Conservation (phyloP, 2,888 invertebrate species). For the Agrochola lota region DNA sequence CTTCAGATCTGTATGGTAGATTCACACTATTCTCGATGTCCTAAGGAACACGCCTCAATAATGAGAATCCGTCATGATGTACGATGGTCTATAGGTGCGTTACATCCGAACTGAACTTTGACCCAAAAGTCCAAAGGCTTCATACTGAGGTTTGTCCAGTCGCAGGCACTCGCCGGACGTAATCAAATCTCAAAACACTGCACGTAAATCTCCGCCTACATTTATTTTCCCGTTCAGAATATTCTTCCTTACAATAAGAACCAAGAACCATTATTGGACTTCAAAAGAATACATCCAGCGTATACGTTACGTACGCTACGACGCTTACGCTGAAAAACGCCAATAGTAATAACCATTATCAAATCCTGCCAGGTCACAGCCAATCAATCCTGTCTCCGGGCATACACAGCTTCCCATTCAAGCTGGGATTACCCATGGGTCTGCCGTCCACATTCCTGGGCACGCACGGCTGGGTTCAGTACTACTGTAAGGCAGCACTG, state of each 20-base stretch:
- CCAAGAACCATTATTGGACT: not conserved
- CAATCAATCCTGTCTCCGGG: conserved; percentile 96
- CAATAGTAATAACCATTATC: conserved; percentile 41
- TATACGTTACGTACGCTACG: not conserved
- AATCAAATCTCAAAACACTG: not conserved
- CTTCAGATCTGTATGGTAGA: not conserved
- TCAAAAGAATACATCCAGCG: not conserved
- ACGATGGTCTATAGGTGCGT: not conserved
- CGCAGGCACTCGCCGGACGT: not conserved
- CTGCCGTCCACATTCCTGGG: conserved; percentile 98
- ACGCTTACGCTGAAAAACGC: not conserved
- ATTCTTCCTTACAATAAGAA: not conserved
- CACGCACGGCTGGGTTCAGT: conserved; percentile 98
- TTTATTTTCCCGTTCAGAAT: not conserved
- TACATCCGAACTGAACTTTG: not conserved
- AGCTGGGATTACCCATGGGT: conserved; percentile 96
- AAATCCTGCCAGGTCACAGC: conserved; percentile 92
- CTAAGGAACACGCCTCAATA: not conserved
- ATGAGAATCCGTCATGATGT: not conserved
- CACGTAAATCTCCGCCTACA: not conserved
- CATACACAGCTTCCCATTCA: conserved; percentile 98
- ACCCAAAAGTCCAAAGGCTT: not conserved
- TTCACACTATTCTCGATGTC: not conserved
- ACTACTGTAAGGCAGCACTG: conserved; percentile 97
- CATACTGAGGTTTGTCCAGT: not conserved